Conservation (phyloP, 2,888 invertebrate genomes). For the Rapana venosa region DNA sequence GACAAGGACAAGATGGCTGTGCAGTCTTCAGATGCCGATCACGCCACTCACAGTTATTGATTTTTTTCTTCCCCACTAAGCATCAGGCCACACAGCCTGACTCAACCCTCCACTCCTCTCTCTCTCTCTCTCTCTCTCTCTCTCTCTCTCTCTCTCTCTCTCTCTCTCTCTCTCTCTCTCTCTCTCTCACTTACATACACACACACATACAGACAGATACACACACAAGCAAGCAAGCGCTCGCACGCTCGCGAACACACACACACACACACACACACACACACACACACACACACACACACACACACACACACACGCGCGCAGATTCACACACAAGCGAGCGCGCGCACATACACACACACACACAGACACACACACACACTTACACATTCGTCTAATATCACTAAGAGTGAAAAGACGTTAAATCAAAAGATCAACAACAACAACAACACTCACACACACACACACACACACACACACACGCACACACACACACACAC, state of each 20-base stretch:
- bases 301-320: not conserved
- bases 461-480: not conserved
- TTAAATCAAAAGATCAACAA: not conserved
- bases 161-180: not conserved
- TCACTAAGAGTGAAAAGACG: not conserved
- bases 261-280: not conserved
- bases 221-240: not conserved
- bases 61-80: no score
- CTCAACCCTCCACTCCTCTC: not conserved
- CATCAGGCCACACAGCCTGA: no score
- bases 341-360: not conserved
- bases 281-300: not conserved
- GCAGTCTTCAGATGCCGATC: no score
- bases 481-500: conserved; percentile 13
- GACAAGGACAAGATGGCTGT: no score
- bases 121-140: not conserved
- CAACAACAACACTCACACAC: not conserved
- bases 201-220: conserved; percentile 8
- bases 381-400: not conserved
- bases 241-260: not conserved
- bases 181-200: not conserved
- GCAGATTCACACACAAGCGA: not conserved
- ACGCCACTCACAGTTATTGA: no score
- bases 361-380: not conserved
- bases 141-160: not conserved